phyloP scores from a whole-genome alignment of 2,888 invertebrate species.

The Heliconius aoede region DNA sequence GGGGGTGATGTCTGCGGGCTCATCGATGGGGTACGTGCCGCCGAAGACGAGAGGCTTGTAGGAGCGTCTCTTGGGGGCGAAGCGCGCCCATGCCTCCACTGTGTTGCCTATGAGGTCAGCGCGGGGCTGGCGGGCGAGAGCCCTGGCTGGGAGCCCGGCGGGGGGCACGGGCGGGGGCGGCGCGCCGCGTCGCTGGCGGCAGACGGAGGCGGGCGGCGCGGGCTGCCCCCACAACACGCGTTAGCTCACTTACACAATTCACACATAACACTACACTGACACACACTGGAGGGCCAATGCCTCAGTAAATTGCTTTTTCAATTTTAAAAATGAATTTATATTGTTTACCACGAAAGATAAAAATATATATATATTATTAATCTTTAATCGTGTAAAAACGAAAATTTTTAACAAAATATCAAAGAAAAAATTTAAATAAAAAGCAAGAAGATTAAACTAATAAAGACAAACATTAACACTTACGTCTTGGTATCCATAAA shows the following conservation, averaged over 20 bases:
- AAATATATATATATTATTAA: neutral
- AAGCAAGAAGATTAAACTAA: neutral
- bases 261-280: slow-evolving; percentile 20
- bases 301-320: neutral
- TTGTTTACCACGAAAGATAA: neutral
- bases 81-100: slow-evolving; percentile 85
- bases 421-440: neutral
- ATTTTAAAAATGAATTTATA: neutral
- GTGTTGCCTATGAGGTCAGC: slow-evolving; percentile 82
- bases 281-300: neutral
- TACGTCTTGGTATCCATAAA: slow-evolving; percentile 64
- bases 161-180: slow-evolving; percentile 32
- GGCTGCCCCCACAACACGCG: slow-evolving; percentile 52
- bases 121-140: slow-evolving; percentile 63
- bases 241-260: slow-evolving; percentile 48
- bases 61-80: slow-evolving; percentile 71
- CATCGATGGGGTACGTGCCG: slow-evolving; percentile 94
- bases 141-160: slow-evolving; percentile 43
- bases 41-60: slow-evolving; percentile 90
- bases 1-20: slow-evolving; percentile 71
- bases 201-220: slow-evolving; percentile 35
- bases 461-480: slow-evolving; percentile 47
- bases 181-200: slow-evolving; percentile 26
- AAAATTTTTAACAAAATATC: neutral
- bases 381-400: neutral